Base-by-base conservation (phyloP, 2,888 invertebrate species). In the Orgyia antiqua region DNA sequence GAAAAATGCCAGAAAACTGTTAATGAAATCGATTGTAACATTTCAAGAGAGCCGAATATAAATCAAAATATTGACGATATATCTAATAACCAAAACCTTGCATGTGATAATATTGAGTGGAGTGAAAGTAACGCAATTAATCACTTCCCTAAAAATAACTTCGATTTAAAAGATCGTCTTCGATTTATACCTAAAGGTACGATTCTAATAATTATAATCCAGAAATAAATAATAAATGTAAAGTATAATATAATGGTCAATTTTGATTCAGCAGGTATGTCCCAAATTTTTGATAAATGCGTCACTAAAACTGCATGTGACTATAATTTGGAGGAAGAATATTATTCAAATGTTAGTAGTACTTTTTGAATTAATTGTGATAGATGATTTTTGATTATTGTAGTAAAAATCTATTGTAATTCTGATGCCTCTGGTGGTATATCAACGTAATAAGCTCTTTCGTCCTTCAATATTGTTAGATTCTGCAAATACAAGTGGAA, bases 171-270 rank as follows among this genome's bases (percentile, higher is more conserved):
- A 28, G 69, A 69, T 45, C 72, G 89, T 50, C 65, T 64, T n/a
- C 63, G 70, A 13, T 88, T 88, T 62, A 42, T 90, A 17, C 90
- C 90, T 1, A 90, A 89, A 84, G 90, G 90, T 86, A 58, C 31
- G 3, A 24, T 8, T 13, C n/a, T 24, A 13, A 13, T 8, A 4
- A 8, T 24, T 1, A 13, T 13, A 10, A 20, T 20, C 9, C 9
- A 20, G 2, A 2, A 9, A 20, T 12, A 11, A 10, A n/a, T 10
- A 12, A 3, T 18, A 9, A 8, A 7, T 24, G 10, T 24, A 13
- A 1, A 23, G 2, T 5, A 11, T 9, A 27, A 6, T 27, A 10
- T 21, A 20, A 17, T 32, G 10, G 24, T 7, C 2, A 9, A 15
- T 9, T 20, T 11, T 12, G 7, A 10, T 24, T 11, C 12, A 63